Evolutionary conservation across 1,140 invertebrate genomes (phyloP).

Genomic region (Armadillidium nasatum): DNA sequence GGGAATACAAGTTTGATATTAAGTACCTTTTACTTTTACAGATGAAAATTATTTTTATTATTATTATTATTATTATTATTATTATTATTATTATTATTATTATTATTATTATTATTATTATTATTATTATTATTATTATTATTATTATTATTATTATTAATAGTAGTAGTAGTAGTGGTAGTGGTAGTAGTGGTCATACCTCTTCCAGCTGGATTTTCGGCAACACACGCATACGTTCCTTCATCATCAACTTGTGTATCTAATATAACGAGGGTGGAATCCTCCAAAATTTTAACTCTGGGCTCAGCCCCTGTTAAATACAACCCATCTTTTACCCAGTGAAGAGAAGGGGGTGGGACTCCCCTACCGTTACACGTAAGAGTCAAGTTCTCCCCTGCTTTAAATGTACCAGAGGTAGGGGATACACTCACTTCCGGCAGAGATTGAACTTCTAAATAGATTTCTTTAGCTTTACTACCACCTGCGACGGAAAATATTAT

Average conservation of each 20-base stretch:
- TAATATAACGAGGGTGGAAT: conserved; percentile 36
- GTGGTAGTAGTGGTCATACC: conserved; percentile 10
- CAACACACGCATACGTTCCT: conserved; percentile 54
- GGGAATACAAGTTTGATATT: no score
- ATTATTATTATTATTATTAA: no score
- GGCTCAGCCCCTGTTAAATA: background rate
- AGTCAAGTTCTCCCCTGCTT: conserved; percentile 48
- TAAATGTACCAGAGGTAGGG: conserved; percentile 17
- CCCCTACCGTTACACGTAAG: conserved; percentile 49
- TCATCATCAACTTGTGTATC: conserved; percentile 47
- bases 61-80: no score
- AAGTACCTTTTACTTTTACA: no score
- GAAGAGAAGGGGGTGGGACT: conserved; percentile 48
- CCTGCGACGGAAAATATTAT: conserved; percentile 12
- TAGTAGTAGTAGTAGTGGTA: background rate
- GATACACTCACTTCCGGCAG: conserved; percentile 50
- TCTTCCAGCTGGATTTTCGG: conserved; percentile 54
- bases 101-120: no score
- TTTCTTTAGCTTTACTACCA: conserved; percentile 47
- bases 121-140: no score
- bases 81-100: no score
- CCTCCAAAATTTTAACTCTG: background rate
- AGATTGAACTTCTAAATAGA: conserved; percentile 46
- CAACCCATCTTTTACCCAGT: conserved; percentile 48
- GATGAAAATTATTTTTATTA: no score